Evolutionary conservation across 2,797 vertebrate genomes (phyloP), one percentile per base, ranked within the genome.

Genomic region (Clarias platycephalus): DNA sequence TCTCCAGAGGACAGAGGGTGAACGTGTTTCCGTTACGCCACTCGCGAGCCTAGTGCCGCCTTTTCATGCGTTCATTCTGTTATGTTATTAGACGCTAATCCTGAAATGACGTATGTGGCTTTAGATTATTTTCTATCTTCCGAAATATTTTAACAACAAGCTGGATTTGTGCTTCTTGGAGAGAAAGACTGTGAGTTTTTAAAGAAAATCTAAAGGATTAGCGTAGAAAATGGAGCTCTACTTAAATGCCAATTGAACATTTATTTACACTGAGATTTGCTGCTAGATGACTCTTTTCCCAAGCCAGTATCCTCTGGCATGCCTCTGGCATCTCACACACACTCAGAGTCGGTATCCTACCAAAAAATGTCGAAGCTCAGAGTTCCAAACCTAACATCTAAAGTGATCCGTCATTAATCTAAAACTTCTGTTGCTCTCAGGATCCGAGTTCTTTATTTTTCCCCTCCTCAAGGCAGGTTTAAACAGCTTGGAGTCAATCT

Each of bases 401-500:
- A 72, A 7, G 13, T 63, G 49, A 80, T 82, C 81, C 86, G 26
- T 78, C 72, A 58, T 70, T 40, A 37, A 63, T 74, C 60, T 28
- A 82, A 31, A 79, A 89, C 87, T 89, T 84, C 5, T 57, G 84
- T 77, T 88, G 71, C 89, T 88, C 88, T 88, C 90, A 90, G 85
- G 90, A 91, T 91, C 87, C 88, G 87, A 89, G 80, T 90, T 79
- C 83, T 89, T 87, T 87, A 85, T 91, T 85, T 88, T 91, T 88
- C 31, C n/a, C 58, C n/a, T 13, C 92, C 91, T 85, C 89, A 90
- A 86, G 88, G 88, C 85, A 79, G 85, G 89, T 91, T 92, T 91
- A 85, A 91, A 93, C 91, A 92, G 91, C 90, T 91, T 88, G 12
- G 34, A 60, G 76, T 83, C 91, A 92, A 91, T 92, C 91, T 92